These are phyloP conservation scores for Karalla daura DNA, from an alignment of 2,797 vertebrate genomes.

Conservation along the genomic window DNA sequence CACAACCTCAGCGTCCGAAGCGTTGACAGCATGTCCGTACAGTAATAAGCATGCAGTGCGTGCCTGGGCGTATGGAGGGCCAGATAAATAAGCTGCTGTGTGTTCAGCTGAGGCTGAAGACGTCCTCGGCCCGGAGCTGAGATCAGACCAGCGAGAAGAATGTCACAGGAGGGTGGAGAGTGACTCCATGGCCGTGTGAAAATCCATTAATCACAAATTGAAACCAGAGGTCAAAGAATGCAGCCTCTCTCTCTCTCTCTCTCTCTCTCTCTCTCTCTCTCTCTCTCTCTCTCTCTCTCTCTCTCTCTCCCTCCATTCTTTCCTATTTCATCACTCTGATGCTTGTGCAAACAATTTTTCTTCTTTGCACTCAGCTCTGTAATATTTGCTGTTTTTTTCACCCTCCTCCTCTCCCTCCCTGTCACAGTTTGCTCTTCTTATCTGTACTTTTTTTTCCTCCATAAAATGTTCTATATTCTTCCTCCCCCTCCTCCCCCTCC, in stretches of 20 bases:
- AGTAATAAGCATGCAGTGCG: constrained; percentile 13
- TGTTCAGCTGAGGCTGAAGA: constrained; percentile 28
- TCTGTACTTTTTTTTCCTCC: constrained; percentile 40
- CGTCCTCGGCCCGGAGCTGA: constrained; percentile 37
- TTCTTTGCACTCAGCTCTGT: constrained; percentile 27
- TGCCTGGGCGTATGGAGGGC: constrained; percentile 9
- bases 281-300: neutral
- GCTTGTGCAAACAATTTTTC: constrained; percentile 41
- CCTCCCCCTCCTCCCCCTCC: no score
- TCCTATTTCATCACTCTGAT: constrained; percentile 22
- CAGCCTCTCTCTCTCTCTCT: constrained; percentile 11
- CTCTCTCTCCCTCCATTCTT: neutral
- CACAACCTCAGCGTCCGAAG: no score
- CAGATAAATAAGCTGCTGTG: constrained; percentile 25
- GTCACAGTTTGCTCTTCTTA: constrained; percentile 56
- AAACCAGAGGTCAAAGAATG: constrained; percentile 51
- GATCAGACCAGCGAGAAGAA: constrained; percentile 61
- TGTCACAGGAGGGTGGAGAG: constrained; percentile 72
- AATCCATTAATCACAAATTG: constrained; percentile 77
- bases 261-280: neutral
- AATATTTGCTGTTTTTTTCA: constrained; percentile 37
- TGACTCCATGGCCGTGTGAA: constrained; percentile 75
- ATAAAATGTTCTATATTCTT: constrained; percentile 36
- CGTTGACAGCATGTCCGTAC: constrained; percentile 23
- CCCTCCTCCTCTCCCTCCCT: no score